Evolutionary conservation across 2,113 vertebrate species (phyloP), one percentile per base, ranked within the genome.

Genomic region (Chinchilla lanigera): DNA sequence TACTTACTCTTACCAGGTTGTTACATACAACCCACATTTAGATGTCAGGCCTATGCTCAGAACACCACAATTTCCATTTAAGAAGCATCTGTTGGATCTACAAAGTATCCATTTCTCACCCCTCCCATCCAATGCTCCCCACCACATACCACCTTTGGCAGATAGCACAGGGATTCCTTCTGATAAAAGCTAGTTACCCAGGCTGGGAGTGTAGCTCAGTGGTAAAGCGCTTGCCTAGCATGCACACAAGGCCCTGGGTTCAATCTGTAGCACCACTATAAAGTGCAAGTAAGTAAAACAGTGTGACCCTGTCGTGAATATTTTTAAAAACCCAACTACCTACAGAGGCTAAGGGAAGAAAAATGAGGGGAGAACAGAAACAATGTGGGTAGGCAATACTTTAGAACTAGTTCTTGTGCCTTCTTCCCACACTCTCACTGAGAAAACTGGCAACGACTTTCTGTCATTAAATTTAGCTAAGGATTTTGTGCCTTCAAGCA

Each of bases 101-200:
- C 33, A 20, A 50, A 6, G 84, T 61, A 84, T 10, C 86, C 83
- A 61, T 14, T 54, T 47, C 35, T 85, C 80, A n/a, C 17, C 67
- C 97, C 93, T 78, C 73, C 86, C 56, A 91, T 65, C 83, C 58
- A 90, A 54, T 5, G 11, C 9, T 33, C 65, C 83, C 89, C 7
- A 1, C 22, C 26, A 9, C 2, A 19, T 33, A 63, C 28, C 84
- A 52, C 65, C 69, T 97, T 63, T 91, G 80, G 24, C 26, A 60
- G 33, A 82, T 20, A 80, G 60, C 13, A 47, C 33, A 71, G 10
- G 20, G 56, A 16, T 86, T 80, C 73, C 77, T 91, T 94, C n/a
- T 80, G 56, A 94, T 33, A 93, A 92, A 92, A 86, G 14, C 28
- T 67, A 67, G 90, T 63, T 92, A 93, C 14, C 80, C 33, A 75